Conservation (phyloP, 1,140 invertebrate genomes). For the Drosophila lacertosa region DNA sequence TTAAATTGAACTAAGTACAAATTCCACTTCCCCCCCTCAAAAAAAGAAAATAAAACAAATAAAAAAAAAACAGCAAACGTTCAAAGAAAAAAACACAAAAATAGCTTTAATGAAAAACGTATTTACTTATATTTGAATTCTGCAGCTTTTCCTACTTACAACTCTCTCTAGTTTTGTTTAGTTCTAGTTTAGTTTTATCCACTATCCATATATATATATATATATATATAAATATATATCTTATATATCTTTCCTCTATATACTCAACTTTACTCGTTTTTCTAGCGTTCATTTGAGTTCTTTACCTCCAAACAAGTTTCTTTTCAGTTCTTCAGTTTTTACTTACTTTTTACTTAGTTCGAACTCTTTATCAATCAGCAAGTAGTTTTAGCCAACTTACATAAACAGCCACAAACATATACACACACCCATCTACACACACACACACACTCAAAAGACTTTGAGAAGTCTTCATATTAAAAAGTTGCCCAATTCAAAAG, state of each 20-base stretch:
- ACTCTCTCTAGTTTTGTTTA: constrained; percentile 41
- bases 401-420: constrained; percentile 8
- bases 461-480: no score
- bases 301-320: constrained; percentile 3
- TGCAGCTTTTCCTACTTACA: constrained; percentile 25
- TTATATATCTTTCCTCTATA: constrained; percentile 15
- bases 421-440: background rate
- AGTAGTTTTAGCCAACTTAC: constrained; percentile 52
- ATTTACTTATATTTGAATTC: constrained; percentile 7
- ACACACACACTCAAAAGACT: constrained; percentile 14
- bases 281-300: constrained; percentile 34
- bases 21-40: constrained; percentile 7
- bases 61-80: constrained; percentile 13
- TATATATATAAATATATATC: constrained; percentile 8
- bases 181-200: constrained; percentile 47
- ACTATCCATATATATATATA: background rate
- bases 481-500: no score
- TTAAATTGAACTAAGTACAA: no score
- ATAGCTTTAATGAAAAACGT: constrained; percentile 8
- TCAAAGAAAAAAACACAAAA: constrained; percentile 9
- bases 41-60: no score
- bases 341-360: constrained; percentile 21
- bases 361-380: constrained; percentile 41
- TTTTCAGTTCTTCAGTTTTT: constrained; percentile 26
- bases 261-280: constrained; percentile 13